Evolutionary conservation across 2,113 vertebrate genomes (phyloP).

Genomic region (Campylorhamphus procurvoides): DNA sequence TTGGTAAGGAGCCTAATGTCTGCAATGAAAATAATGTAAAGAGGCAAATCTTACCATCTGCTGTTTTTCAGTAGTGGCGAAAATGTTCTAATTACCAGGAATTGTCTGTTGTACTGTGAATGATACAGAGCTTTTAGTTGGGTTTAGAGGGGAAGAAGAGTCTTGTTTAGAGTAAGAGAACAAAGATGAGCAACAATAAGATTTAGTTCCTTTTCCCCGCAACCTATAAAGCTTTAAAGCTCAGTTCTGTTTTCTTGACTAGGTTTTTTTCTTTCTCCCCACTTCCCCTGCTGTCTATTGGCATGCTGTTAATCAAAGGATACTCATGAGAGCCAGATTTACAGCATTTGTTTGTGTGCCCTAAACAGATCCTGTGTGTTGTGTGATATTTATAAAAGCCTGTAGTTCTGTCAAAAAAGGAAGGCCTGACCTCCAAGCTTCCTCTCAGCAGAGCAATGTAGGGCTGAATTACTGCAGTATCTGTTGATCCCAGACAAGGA

Average conservation of each 20-base stretch:
- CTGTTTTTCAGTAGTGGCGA: not conserved
- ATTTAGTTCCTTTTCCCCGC: not conserved
- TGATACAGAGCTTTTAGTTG: not conserved
- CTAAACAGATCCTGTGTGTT: not conserved
- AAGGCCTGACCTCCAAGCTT: not conserved
- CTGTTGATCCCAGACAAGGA: not conserved
- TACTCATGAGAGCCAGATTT: not conserved
- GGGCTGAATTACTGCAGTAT: not conserved
- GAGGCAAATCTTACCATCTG: slow-evolving; percentile 52
- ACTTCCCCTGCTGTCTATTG: not conserved
- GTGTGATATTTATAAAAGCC: not conserved
- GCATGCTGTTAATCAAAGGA: not conserved
- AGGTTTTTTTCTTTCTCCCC: not conserved
- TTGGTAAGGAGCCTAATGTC: not conserved
- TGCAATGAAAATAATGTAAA: slow-evolving; percentile 18
- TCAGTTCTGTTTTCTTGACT: not conserved
- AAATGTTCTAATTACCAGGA: not conserved
- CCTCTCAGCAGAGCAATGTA: not conserved
- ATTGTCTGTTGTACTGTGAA: not conserved
- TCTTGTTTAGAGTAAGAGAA: not conserved
- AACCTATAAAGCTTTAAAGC: not conserved
- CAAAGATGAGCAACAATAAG: not conserved
- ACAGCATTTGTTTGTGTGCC: not conserved
- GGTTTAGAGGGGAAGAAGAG: not conserved
- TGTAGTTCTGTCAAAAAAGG: not conserved